These are phyloP conservation scores for Agrotis segetum DNA, from an alignment of 2,888 invertebrate species.

Conservation along the genomic window DNA sequence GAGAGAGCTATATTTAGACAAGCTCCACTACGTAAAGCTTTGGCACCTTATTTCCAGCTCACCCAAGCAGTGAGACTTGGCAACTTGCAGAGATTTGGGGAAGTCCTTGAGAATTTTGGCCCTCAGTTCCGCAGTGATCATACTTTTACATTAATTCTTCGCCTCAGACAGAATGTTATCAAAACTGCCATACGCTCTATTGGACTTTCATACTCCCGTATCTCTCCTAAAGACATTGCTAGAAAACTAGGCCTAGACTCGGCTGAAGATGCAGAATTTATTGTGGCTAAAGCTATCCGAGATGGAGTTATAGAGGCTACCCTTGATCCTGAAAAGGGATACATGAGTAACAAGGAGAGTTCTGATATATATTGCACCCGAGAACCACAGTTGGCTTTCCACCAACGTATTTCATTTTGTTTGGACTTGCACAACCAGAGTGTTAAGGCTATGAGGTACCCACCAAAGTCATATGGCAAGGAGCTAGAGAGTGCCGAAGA, in stretches of 20 bases:
- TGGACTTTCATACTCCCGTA: slow-evolving; percentile 98
- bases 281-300: slow-evolving; percentile 99
- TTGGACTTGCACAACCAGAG: slow-evolving; percentile 99
- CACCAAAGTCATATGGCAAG: slow-evolving; percentile 99
- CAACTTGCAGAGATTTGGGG: slow-evolving; percentile 98
- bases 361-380: slow-evolving; percentile 99
- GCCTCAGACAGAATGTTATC: slow-evolving; percentile 99
- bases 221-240: slow-evolving; percentile 98
- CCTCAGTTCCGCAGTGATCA: slow-evolving; percentile 98
- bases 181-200: slow-evolving; percentile 99
- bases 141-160: slow-evolving; percentile 98
- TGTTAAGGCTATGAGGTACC: slow-evolving; percentile 99
- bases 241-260: slow-evolving; percentile 98
- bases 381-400: slow-evolving; percentile 98
- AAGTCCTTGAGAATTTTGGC: slow-evolving; percentile 97
- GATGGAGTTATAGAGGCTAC: slow-evolving; percentile 99
- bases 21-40: slow-evolving; percentile 96
- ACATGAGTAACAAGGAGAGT: slow-evolving; percentile 99
- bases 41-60: slow-evolving; percentile 99
- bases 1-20: slow-evolving; percentile 98
- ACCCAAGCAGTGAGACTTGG: slow-evolving; percentile 99
- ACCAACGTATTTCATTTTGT: slow-evolving; percentile 99
- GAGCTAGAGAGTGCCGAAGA: slow-evolving; percentile 99
- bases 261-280: slow-evolving; percentile 99
- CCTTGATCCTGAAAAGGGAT: slow-evolving; percentile 98